A percentile compares a stretch with the other conserved stretches of the same genome.
These are phyloP conservation scores for Heliangelus exortis DNA, from an alignment of 2,797 vertebrate genomes.

Conservation along the genomic window DNA sequence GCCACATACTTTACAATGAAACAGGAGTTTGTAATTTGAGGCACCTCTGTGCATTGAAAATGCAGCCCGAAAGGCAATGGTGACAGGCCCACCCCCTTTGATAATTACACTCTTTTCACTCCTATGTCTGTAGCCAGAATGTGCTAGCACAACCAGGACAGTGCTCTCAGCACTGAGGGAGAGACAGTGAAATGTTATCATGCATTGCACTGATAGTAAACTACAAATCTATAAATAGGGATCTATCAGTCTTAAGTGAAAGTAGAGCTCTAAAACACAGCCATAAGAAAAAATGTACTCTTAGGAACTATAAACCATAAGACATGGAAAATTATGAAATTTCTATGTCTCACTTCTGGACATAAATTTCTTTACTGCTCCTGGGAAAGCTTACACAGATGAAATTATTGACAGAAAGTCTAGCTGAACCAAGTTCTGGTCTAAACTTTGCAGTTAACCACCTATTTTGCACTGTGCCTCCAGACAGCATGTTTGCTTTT, in stretches of 20 bases:
- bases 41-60: not conserved
- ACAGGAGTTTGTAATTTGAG: not conserved
- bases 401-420: not conserved
- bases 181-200: not conserved
- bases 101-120: not conserved
- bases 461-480: not conserved
- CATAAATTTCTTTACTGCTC: not conserved
- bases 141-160: not conserved
- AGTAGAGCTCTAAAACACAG: not conserved
- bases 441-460: not conserved
- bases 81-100: not conserved
- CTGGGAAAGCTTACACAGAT: not conserved
- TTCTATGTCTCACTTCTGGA: not conserved
- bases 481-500: not conserved
- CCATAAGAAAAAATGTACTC: not conserved
- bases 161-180: not conserved
- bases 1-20: not conserved
- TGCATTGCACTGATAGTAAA: not conserved
- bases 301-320: not conserved
- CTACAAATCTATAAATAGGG: not conserved
- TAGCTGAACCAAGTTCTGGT: not conserved
- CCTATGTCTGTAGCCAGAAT: not conserved
- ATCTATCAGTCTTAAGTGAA: not conserved
- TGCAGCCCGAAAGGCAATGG: not conserved
- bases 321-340: not conserved